Evolutionary conservation across 2,888 invertebrate species (phyloP).

Genomic region (Standfussiana lucernea): DNA sequence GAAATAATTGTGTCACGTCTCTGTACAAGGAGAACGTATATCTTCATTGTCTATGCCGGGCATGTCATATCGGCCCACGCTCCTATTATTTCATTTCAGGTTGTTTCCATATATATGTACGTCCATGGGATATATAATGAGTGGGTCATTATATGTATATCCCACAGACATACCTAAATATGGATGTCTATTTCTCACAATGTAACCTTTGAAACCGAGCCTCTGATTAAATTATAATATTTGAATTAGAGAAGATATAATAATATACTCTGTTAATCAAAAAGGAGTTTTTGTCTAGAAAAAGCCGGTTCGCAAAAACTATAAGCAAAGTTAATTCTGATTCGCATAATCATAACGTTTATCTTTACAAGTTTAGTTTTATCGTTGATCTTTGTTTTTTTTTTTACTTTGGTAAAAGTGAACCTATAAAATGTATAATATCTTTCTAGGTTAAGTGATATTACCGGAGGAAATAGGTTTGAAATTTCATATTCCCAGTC

Average conservation of each 20-base stretch:
- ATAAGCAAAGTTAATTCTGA: conserved; percentile 17
- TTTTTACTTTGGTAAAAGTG: neutral
- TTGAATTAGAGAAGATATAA: neutral
- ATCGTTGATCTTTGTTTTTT: too few species aligned
- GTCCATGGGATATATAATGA: too few species aligned
- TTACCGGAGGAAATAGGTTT: conserved; percentile 27
- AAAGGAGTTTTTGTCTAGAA: neutral
- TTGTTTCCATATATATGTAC: too few species aligned
- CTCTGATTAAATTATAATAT: conserved; percentile 17
- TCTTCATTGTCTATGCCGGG: conserved; percentile 42
- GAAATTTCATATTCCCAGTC: conserved; percentile 39
- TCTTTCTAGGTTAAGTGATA: conserved; percentile 57
- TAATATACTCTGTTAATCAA: neutral
- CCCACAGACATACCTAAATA: conserved; percentile 27
- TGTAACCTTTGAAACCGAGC: conserved; percentile 8
- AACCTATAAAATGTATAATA: conserved; percentile 33
- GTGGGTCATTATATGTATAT: too few species aligned
- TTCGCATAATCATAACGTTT: conserved; percentile 16
- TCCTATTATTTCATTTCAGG: conserved; percentile 47
- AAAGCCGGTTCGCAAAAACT: neutral
- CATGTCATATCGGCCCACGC: conserved; percentile 52
- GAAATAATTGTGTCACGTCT: conserved; percentile 46
- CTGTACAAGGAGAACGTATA: conserved; percentile 18
- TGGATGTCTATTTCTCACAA: conserved; percentile 30
- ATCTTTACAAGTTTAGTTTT: too few species aligned